Base-by-base conservation (phyloP, 2,797 vertebrate genomes). In the Fundulus diaphanus region DNA sequence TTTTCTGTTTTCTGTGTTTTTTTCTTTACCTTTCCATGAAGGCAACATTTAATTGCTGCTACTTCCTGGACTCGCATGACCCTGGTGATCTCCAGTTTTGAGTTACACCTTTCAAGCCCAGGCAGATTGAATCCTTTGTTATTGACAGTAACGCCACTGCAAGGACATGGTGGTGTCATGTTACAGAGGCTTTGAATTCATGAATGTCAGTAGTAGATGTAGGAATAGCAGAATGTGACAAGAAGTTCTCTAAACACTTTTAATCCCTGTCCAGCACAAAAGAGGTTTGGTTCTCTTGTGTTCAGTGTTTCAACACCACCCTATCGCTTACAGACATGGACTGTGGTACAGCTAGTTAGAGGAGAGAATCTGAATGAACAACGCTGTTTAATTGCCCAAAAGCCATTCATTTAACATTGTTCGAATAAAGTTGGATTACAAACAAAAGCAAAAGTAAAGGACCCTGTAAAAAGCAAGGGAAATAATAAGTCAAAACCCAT, bases 71-170 rank as follows among this genome's bases (percentile, higher is more conserved):
- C 69, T 35, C 54, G 68, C 57, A 67, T 73, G 67, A 27, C 66
- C 71, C 44, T 57, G 48, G n/a, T 68, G 35, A 31, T 76, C 67
- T 48, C 73, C 54, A 42, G 83, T 85, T 70, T 85, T 69, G 54
- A 44, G 85, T 88, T 86, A 83, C 81, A 84, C 70, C 68, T 82
- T 82, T 57, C 63, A 72, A 49, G 35, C 52, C 20, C 49, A 74
- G 77, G 74, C 74, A 74, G 70, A 54, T 66, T 87, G 70, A 59
- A 31, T 81, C 72, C 52, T 79, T 68, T 70, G 27, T 69, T 77
- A 69, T 79, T 81, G 75, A 81, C 65, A 80, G 67, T 73, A 83
- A 84, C 68, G 85, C 81, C 83, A 89, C 65, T 79, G 79, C 68
- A 85, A 87, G 82, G 88, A 76, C 83, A 49, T 52, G 66, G 33